These are phyloP conservation scores for Rhinoderma darwinii DNA, from an alignment of 2,113 vertebrate species.

Conservation along the genomic window DNA sequence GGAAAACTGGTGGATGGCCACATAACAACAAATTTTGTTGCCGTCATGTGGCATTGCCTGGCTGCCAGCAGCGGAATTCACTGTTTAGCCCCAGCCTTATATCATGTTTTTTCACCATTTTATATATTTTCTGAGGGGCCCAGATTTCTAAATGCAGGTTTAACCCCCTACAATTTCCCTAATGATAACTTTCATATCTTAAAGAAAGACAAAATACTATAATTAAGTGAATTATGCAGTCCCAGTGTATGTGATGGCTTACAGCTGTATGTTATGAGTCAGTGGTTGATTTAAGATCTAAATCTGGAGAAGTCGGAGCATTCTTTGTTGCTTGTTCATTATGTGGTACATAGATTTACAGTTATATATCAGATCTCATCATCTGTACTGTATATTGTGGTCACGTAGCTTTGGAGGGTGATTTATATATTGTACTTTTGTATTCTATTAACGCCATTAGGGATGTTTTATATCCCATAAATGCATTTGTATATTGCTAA, in stretches of 20 bases:
- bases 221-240: slow-evolving; percentile 29
- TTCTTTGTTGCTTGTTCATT: background rate
- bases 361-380: background rate
- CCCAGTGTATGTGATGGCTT: background rate
- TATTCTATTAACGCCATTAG: too few relatives aligned
- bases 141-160: background rate
- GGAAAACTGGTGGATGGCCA: background rate
- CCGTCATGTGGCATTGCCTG: background rate
- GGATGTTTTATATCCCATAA: too few relatives aligned
- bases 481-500: too few relatives aligned
- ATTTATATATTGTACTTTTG: too few relatives aligned
- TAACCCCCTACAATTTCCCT: background rate
- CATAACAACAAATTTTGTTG: background rate
- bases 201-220: slow-evolving; percentile 28
- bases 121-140: background rate
- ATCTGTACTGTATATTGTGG: too few relatives aligned
- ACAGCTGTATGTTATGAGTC: slow-evolving; percentile 31
- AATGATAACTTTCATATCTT: background rate
- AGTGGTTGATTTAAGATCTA: background rate
- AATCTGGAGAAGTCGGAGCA: background rate
- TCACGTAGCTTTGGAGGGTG: too few relatives aligned
- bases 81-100: background rate
- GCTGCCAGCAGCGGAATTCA: background rate
- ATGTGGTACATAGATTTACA: background rate
- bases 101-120: background rate